A percentile compares a stretch with the other conserved stretches of the same genome.
Evolutionary conservation across 2,113 vertebrate genomes (phyloP).

Genomic region (Passer montanus): DNA sequence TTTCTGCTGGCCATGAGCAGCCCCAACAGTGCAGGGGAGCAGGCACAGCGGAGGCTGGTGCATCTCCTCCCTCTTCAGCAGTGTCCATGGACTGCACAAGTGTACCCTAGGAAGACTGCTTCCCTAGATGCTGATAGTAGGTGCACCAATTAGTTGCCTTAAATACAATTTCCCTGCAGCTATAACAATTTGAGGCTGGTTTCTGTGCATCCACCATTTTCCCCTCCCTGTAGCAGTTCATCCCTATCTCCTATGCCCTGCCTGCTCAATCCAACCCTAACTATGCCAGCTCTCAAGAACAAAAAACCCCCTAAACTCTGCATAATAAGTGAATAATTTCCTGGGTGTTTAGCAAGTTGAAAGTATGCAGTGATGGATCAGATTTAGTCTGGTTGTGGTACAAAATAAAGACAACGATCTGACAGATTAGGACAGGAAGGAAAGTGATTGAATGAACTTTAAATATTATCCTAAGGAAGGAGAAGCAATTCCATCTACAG

Average conservation of each 20-base stretch:
- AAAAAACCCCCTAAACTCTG: fast-evolving
- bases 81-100: background rate
- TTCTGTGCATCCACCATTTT: background rate
- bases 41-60: background rate
- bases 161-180: background rate
- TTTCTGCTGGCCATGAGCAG: background rate
- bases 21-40: fast-evolving
- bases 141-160: background rate
- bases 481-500: background rate
- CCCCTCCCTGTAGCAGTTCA: background rate
- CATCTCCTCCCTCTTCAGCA: background rate
- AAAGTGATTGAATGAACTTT: background rate
- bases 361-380: background rate
- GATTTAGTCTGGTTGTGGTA: background rate
- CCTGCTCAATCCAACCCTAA: background rate
- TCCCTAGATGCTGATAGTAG: background rate
- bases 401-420: background rate
- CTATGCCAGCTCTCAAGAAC: background rate
- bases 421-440: background rate
- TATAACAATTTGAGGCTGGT: background rate
- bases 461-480: background rate
- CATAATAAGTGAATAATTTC: background rate
- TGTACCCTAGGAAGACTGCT: background rate
- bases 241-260: background rate
- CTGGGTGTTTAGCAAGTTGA: background rate